Evolutionary conservation across 2,797 vertebrate species (phyloP).

Genomic region (Myotis findleyi): DNA sequence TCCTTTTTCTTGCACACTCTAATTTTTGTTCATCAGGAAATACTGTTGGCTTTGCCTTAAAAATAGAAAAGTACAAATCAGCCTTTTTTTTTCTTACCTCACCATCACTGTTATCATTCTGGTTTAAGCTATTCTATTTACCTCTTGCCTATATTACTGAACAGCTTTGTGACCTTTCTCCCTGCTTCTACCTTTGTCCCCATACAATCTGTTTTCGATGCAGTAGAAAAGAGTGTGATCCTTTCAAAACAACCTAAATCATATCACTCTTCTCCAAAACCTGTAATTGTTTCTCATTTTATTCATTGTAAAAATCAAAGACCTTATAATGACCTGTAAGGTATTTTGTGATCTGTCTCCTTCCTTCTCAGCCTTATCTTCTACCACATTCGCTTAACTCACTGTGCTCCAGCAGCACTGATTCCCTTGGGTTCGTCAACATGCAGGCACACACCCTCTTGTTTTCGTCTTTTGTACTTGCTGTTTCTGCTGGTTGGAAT

Average conservation of each 20-base stretch:
- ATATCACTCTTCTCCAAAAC: not conserved
- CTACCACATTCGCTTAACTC: not conserved
- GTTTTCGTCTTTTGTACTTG: not conserved
- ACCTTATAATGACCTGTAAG: not conserved
- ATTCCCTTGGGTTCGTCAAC: not conserved
- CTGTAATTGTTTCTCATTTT: not conserved
- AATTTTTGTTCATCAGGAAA: not conserved
- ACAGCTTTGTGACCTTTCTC: not conserved
- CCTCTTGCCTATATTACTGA: conserved; percentile 4
- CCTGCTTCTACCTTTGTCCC: not conserved
- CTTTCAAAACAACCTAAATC: not conserved
- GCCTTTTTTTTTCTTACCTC: not conserved
- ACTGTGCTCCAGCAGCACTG: not conserved
- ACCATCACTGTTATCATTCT: not conserved
- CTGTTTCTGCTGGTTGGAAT: not conserved
- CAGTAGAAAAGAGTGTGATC: not conserved
- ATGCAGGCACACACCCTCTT: not conserved
- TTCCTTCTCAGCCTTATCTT: not conserved
- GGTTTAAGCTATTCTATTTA: not conserved
- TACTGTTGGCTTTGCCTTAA: not conserved
- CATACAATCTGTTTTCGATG: not conserved
- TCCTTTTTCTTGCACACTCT: not conserved
- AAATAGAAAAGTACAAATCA: conserved; percentile 8
- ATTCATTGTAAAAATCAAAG: not conserved
- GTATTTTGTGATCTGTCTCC: not conserved